Conservation (phyloP, 2,888 invertebrate species). For the Chymomyza fuscimana region DNA sequence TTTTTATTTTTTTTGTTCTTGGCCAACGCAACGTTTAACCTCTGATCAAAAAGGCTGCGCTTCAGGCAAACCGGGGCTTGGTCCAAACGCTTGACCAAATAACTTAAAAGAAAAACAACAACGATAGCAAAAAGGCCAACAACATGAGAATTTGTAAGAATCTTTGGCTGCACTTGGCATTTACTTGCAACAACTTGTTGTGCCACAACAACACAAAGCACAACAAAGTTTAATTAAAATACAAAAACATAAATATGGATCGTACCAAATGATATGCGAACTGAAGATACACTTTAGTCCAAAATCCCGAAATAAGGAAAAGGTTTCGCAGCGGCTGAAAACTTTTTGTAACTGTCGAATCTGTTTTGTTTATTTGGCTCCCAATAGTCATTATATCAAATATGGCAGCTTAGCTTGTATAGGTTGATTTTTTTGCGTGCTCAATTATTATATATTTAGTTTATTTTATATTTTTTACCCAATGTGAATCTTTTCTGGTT, state of each 20-base stretch:
- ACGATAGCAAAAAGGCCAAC: neutral
- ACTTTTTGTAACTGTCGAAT: too few relatives aligned
- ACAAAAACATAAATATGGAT: neutral
- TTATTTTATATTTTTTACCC: too few relatives aligned
- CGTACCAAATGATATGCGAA: too few relatives aligned
- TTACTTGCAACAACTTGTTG: neutral
- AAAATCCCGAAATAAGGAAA: too few relatives aligned
- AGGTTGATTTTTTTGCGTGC: too few relatives aligned
- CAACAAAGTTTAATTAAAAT: neutral
- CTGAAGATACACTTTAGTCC: too few relatives aligned
- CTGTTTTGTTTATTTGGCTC: too few relatives aligned
- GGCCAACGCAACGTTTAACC: constrained; percentile 62
- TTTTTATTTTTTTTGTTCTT: neutral
- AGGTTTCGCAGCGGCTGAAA: too few relatives aligned
- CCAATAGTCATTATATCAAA: too few relatives aligned
- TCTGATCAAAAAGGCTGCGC: constrained; percentile 56
- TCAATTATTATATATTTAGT: too few relatives aligned
- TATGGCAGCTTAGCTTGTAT: too few relatives aligned
- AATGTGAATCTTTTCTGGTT: too few relatives aligned
- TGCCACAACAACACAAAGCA: neutral
- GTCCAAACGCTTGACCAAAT: constrained; percentile 48
- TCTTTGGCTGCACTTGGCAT: constrained; percentile 2
- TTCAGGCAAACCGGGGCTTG: neutral
- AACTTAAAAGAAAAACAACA: neutral
- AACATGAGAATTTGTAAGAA: neutral